Conservation (phyloP, 2,888 invertebrate species). For the Mechanitis messenoides region DNA sequence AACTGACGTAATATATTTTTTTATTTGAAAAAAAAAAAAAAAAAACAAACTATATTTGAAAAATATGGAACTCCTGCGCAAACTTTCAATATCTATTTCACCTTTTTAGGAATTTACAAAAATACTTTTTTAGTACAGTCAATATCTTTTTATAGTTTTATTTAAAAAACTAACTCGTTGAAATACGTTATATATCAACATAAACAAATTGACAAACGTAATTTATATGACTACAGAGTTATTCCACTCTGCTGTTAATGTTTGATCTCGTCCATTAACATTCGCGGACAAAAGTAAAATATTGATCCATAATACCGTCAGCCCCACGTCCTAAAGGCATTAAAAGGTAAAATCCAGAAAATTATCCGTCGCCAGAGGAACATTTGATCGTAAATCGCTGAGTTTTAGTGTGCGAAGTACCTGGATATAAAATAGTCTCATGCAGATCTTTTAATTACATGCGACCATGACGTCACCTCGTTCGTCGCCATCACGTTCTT, state of each 20-base stretch:
- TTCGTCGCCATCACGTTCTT: conserved; percentile 32
- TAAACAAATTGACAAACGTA: neutral
- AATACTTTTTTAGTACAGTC: no score
- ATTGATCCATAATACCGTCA: conserved; percentile 36
- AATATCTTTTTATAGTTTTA: no score
- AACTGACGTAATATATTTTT: no score
- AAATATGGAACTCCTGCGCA: no score
- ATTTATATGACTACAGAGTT: neutral
- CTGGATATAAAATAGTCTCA: conserved; percentile 64
- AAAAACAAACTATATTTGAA: no score
- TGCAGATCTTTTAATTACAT: conserved; percentile 66
- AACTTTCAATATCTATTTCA: no score
- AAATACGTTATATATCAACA: no score
- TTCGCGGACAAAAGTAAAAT: conserved; percentile 37
- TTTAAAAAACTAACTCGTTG: no score
- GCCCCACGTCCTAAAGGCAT: conserved; percentile 41
- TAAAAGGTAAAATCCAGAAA: conserved; percentile 51
- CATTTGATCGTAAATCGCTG: conserved; percentile 51
- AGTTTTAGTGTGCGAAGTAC: conserved; percentile 54
- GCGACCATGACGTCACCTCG: conserved; percentile 46
- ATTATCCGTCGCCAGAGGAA: conserved; percentile 56
- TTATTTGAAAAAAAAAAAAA: no score
- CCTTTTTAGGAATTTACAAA: no score
- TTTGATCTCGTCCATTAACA: conserved; percentile 35
- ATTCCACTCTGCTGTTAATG: conserved; percentile 15